Evolutionary conservation across 2,888 invertebrate genomes (phyloP).

Genomic region (Pecten maximus): DNA sequence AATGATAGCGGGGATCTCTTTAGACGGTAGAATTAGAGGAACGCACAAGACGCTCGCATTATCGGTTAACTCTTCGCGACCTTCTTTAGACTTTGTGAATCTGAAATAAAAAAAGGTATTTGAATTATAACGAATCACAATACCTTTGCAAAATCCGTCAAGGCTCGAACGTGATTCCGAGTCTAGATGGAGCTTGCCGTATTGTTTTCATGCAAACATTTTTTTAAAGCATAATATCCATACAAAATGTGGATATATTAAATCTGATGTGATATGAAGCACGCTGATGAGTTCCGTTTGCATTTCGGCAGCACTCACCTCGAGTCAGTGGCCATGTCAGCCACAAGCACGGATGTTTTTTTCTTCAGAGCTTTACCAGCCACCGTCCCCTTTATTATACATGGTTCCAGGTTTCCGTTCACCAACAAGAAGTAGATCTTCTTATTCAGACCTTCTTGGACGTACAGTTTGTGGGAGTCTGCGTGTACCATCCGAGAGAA

Average conservation of each 20-base stretch:
- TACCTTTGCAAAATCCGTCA: too few species aligned
- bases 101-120: slow-evolving; percentile 37
- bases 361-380: slow-evolving; percentile 65
- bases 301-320: slow-evolving; percentile 40
- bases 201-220: too few species aligned
- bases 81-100: slow-evolving; percentile 58
- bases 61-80: slow-evolving; percentile 47
- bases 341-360: slow-evolving; percentile 58
- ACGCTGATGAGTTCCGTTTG: too few species aligned
- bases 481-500: background rate
- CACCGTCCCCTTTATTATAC: slow-evolving; percentile 56
- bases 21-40: slow-evolving; percentile 64
- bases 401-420: background rate
- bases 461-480: background rate
- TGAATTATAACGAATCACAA: too few species aligned
- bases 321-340: slow-evolving; percentile 60
- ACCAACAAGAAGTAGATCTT: background rate
- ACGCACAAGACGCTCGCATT: slow-evolving; percentile 65
- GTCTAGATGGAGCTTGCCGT: too few species aligned
- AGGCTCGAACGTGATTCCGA: too few species aligned
- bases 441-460: background rate
- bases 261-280: too few species aligned
- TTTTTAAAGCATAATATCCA: too few species aligned
- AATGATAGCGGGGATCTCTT: slow-evolving; percentile 59
- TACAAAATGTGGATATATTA: too few species aligned